These are phyloP conservation scores for Cydia strobilella DNA, from an alignment of 1,140 invertebrate species.

Conservation along the genomic window DNA sequence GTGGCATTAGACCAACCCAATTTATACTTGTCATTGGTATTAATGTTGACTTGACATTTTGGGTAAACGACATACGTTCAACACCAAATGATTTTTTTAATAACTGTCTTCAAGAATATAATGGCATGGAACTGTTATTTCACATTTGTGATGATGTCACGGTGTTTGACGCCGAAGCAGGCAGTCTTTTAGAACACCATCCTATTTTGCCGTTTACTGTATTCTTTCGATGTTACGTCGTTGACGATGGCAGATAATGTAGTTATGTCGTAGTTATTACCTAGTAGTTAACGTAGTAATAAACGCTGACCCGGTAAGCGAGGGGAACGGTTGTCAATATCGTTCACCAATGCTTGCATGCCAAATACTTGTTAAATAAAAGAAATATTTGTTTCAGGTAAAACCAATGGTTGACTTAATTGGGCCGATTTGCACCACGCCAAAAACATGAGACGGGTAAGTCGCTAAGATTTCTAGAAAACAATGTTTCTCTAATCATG, in stretches of 20 bases:
- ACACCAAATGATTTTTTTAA: not conserved
- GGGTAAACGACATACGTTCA: no score
- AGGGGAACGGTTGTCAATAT: not conserved
- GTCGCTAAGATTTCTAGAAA: constrained; percentile 21
- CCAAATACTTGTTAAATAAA: not conserved
- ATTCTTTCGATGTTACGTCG: not conserved
- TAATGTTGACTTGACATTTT: no score
- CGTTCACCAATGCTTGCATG: not conserved
- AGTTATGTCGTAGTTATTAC: constrained; percentile 4
- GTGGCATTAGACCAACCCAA: no score
- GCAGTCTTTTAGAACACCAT: not conserved
- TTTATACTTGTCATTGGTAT: no score
- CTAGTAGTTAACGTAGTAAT: not conserved
- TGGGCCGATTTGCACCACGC: constrained; percentile 39
- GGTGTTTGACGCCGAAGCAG: not conserved
- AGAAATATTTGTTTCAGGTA: constrained; percentile 56
- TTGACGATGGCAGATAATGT: not conserved
- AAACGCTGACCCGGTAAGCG: constrained; percentile 2
- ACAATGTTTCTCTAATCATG: not conserved
- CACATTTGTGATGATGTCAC: not conserved
- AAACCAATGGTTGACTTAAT: constrained; percentile 53
- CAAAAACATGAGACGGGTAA: constrained; percentile 69
- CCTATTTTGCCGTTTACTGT: not conserved
- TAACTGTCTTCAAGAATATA: not conserved
- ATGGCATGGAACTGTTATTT: not conserved